Conservation (phyloP, 2,113 vertebrate species). For the Gavialis gangeticus region DNA sequence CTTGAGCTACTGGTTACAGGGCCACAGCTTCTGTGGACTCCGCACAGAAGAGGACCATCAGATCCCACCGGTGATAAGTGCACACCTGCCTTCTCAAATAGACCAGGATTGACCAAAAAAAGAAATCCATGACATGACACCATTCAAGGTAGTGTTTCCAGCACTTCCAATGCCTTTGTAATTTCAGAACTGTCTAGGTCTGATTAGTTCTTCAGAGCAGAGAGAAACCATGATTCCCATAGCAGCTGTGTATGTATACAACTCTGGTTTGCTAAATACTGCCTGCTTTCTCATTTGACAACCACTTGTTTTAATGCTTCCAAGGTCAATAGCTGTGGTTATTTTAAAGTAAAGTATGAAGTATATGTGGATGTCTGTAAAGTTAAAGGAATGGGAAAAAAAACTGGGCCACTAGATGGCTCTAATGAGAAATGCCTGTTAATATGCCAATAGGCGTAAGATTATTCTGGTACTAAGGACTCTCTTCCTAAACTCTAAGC, state of each 20-base stretch:
- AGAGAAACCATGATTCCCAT: not conserved
- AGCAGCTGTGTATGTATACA: not conserved
- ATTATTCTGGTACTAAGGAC: not conserved
- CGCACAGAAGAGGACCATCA: no score
- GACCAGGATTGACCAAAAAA: not conserved
- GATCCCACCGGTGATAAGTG: no score
- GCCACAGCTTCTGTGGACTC: no score
- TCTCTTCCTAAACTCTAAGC: not conserved
- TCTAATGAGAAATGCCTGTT: constrained; percentile 33
- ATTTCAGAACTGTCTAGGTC: not conserved
- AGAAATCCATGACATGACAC: not conserved
- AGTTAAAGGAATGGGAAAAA: not conserved
- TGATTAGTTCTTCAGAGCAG: not conserved
- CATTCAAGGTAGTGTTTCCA: not conserved
- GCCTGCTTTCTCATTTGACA: not conserved
- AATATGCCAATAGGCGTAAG: not conserved
- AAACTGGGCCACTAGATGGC: constrained; percentile 68
- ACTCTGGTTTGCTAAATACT: not conserved
- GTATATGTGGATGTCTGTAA: accelerated
- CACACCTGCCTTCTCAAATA: not conserved
- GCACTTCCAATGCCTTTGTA: not conserved
- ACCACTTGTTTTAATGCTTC: not conserved
- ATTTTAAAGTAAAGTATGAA: not conserved
- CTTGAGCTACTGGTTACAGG: not conserved
- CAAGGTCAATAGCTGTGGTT: not conserved